Base-by-base conservation (phyloP, 1,140 invertebrate genomes). In the Neuroterus valhalla region DNA sequence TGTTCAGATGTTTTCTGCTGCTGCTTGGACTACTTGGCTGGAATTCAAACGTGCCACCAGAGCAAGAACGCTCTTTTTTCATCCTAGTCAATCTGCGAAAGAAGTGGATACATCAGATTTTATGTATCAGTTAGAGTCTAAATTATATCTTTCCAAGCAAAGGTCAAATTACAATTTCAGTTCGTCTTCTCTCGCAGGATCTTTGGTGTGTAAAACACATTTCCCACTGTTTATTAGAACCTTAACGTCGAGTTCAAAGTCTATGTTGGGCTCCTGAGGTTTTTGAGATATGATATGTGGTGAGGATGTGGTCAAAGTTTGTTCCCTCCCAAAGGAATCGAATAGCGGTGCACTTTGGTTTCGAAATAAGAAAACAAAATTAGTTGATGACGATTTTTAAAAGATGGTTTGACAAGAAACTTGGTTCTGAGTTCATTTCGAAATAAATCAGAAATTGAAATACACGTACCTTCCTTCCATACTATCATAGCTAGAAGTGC, bases 141-240 rank as follows among this genome's bases (percentile, higher is more conserved):
- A 68, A 44, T 46, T 68, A 52, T 73, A 2, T 68, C n/a, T 11
- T 68, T 21, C 45, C 14, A 8, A 45, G 12, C 19, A 44, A n/a
- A 45, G 21, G 19, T 44, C 14, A 66, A 83, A 87, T 86, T 79
- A 93, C 91, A 92, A 87, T 87, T 91, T 93, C 10, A 92, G 86
- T 79, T 95, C 93, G 67, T 96, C 96, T 48, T 96, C 95, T 74
- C 91, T 92, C 0, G 89, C 88, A 21, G 91, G 89, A 85, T 97
- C 96, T 89, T 98, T 98, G 0, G 97, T 98, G 89, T 99, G 97
- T 3, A 99, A 91, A 31, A 98, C 96, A 90, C 98, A 99, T 90
- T 98, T 98, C 1, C 98, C 98, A 81, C 96, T 97, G 85, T 98
- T 98, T 68, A 99, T 98, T 73, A 98, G 93, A 42, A 99, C 97